A percentile compares a stretch with the other conserved stretches of the same genome.
Evolutionary conservation across 2,113 vertebrate genomes (phyloP).

Genomic region (Toxostoma redivivum): DNA sequence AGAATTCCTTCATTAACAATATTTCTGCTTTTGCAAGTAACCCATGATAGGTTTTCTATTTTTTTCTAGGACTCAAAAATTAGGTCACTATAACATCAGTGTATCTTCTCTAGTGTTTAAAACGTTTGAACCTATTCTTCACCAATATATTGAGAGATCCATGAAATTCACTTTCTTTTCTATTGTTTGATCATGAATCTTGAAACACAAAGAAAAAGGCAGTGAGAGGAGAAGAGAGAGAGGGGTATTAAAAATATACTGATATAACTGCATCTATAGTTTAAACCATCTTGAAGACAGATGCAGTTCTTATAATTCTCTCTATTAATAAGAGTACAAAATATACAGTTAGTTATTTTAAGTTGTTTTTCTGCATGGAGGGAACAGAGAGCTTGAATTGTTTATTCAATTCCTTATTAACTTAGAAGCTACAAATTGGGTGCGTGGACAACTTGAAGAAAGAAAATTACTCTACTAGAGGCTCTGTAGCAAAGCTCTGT

Average conservation of each 20-base stretch:
- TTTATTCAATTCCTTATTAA: background rate
- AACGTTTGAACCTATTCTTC: background rate
- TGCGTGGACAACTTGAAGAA: background rate
- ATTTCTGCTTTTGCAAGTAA: conserved; percentile 1
- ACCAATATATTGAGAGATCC: background rate
- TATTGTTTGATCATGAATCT: conserved; percentile 7
- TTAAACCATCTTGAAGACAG: conserved; percentile 23
- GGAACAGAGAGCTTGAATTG: background rate
- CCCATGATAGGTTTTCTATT: background rate
- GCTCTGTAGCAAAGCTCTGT: background rate
- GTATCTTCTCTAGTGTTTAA: background rate
- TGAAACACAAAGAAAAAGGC: background rate
- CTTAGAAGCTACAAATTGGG: background rate
- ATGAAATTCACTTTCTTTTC: background rate
- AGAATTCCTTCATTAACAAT: background rate
- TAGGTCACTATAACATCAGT: background rate
- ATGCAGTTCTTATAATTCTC: background rate
- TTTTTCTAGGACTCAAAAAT: background rate
- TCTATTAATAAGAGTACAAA: conserved; percentile 50
- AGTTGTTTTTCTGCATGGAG: background rate
- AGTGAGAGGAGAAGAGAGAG: background rate
- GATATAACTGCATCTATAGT: background rate
- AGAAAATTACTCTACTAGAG: background rate
- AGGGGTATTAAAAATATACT: background rate
- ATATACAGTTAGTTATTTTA: conserved; percentile 44